Evolutionary conservation across 2,113 vertebrate species (phyloP), one percentile per base, ranked within the genome.

Genomic region (Paedocypris sp.): DNA sequence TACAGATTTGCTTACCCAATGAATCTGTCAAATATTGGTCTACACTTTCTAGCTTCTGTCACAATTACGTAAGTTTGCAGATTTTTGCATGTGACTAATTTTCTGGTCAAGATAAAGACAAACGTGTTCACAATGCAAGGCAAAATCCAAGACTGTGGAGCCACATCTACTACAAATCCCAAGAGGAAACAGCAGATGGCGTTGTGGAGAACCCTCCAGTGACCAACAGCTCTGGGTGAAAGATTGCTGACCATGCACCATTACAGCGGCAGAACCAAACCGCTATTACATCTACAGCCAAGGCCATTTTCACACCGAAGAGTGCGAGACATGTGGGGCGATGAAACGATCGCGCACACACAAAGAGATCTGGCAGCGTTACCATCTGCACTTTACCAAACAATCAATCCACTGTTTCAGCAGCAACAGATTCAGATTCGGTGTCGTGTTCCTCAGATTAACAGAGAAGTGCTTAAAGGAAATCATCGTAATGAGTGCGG

Each of bases 371-470:
- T 58, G 66, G 51, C 66, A 62, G 18, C 19, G 59, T 41, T 5
- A 38, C 60, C 60, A 68, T 68, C 66, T 68, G 66, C 36, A 45
- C 32, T 25, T 48, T 58, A 58, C 45, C 10, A 41, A 41, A 61
- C 32, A 61, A 33, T 61, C 39, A 31, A 38, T 35, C 25, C 15
- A 41, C 12, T 43, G 38, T 58, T 41, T 43, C 12, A 13, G 11
- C 31, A 33, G 6, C 10, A 31, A 51, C 16, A 35, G 48, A 51
- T n/a, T 35, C 35, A 20, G 29, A 10, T 51, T 35, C 22, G 22
- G 29, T 33, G 39, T 33, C n/a, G n/a, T 3, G 13, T 5, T 15
- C 19, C 18, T 25, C 11, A 33, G 63, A 50, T 1, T n/a, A 50
- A 10, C 47, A 23, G 42, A 11, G 53, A 59, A 57, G 19, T 35